A percentile compares a stretch with the other conserved stretches of the same genome.
These are phyloP conservation scores for Misgurnus mizolepis DNA, from an alignment of 2,113 vertebrate species.

Conservation along the genomic window DNA sequence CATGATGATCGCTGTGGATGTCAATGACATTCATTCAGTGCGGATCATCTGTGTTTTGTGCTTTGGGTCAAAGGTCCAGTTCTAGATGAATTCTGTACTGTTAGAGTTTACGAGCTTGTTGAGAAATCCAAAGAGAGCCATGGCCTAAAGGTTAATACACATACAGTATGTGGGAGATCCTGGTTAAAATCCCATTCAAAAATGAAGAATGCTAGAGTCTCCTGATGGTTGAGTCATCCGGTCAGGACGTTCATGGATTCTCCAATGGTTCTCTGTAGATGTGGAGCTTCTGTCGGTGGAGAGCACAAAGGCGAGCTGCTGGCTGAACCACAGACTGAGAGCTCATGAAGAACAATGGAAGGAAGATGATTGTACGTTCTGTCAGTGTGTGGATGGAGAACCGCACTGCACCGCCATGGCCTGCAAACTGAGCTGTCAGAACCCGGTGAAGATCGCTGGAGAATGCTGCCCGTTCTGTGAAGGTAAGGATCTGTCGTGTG, in stretches of 20 bases:
- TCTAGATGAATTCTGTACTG: no score
- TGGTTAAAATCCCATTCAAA: no score
- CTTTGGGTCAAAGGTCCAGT: no score
- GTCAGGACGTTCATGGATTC: background rate
- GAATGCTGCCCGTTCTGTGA: slow-evolving; percentile 83
- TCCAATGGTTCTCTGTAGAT: slow-evolving; percentile 56
- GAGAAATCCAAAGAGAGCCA: no score
- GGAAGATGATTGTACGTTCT: slow-evolving; percentile 82
- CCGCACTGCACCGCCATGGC: slow-evolving; percentile 81
- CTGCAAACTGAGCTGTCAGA: slow-evolving; percentile 81
- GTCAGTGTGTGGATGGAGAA: slow-evolving; percentile 79
- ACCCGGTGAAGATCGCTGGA: slow-evolving; percentile 79
- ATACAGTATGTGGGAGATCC: no score
- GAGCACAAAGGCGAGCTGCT: slow-evolving; percentile 76
- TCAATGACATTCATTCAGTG: no score
- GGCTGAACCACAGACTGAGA: slow-evolving; percentile 75
- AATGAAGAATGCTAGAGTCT: no score
- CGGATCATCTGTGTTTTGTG: no score
- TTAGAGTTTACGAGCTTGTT: no score
- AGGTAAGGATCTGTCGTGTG: slow-evolving; percentile 60
- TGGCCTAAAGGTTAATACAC: no score
- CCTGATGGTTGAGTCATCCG: no score
- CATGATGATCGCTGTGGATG: no score
- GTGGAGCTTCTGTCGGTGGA: slow-evolving; percentile 74
- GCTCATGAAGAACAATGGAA: slow-evolving; percentile 81